Evolutionary conservation across 2,888 invertebrate genomes (phyloP), one percentile per base, ranked within the genome.

Genomic region (Dione juno): DNA sequence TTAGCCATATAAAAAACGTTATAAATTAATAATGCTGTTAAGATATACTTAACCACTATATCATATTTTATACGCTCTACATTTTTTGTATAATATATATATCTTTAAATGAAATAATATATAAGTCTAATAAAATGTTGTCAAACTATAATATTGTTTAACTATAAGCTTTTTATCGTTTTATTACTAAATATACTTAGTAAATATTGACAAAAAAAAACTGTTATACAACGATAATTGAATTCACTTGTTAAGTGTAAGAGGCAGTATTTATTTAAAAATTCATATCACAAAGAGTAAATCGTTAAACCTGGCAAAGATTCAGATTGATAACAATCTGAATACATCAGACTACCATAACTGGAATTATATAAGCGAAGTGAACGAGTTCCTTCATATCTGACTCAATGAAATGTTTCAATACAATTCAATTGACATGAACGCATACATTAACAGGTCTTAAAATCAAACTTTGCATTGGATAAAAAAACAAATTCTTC

Each of bases 321-420:
- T 35, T 16, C 11, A 63, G 35, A 64, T 64, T 64, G 64, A 61
- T 64, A 64, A 64, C 52, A 16, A 50, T 65, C 19, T 41, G 64
- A 64, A 69, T 69, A 64, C 57, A 65, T 65, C 41, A 48, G 21
- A 69, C 66, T 66, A 69, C 50, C 69, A 69, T 69, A 69, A 59
- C 69, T 35, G 35, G 57, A 58, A 59, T 69, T 59, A 66, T 52
- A 52, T 69, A 66, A 65, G 59, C 28, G 43, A 28, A 41, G 59
- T 52, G 66, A 59, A 66, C 52, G 65, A 59, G 52, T 69, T 69
- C 69, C 35, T 65, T 66, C 50, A 45, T 69, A 50, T 43, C 35
- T 37, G 41, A 69, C 58, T 69, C 52, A 66, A 41, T 53, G 65
- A 59, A 65, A 65, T 50, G 41, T 57, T 58, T 58, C 58, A 52